Base-by-base conservation (phyloP, 2,888 invertebrate genomes). In the Timandra comae region DNA sequence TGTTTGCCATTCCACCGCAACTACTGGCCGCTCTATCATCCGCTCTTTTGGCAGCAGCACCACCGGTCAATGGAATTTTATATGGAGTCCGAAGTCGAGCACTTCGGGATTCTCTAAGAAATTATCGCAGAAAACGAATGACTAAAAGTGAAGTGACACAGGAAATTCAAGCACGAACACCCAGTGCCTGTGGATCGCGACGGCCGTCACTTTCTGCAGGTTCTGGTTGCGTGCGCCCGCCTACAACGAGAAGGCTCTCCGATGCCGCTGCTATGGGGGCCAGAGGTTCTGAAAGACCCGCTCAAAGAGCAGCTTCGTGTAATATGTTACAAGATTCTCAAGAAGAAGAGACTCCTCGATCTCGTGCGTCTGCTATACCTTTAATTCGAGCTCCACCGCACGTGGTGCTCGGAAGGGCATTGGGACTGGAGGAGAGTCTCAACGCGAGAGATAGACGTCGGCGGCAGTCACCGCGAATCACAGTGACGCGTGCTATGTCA, bases 81-180 rank as follows among this genome's bases (percentile, higher is more conserved):
- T 94, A 94, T 60, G 94, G 94, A 23, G 86, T 94, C 30, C 90
- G 92, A 61, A 93, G 91, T 66, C 90, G 91, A 66, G 87, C 90
- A 0, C 73, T 94, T 21, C 85, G 90, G 37, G 91, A 91, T 59
- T 91, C 93, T 30, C 89, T 94, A 51, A 88, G 91, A 49, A 93
- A 93, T 63, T 93, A 93, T 64, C 90, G 91, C 87, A 85, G 93
- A 28, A 93, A 93, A 73, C 89, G 92, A 63, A 87, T 92, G 74
- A 92, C 92, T 2, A 93, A 93, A 68, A 91, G 91, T 58, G 93
- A 93, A 65, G 89, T 93, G 27, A 91, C 92, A 42, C 91, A 92
- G 61, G 93, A 93, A 68, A 93, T 93, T 42, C 93, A 93, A 66
- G 93, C 93, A 3, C 80, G 93, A 43, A 93, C 93, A 2, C 93